A percentile compares a stretch with the other conserved stretches of the same genome.
These are phyloP conservation scores for Augiades crinisus DNA, from an alignment of 2,888 invertebrate species.

Conservation along the genomic window DNA sequence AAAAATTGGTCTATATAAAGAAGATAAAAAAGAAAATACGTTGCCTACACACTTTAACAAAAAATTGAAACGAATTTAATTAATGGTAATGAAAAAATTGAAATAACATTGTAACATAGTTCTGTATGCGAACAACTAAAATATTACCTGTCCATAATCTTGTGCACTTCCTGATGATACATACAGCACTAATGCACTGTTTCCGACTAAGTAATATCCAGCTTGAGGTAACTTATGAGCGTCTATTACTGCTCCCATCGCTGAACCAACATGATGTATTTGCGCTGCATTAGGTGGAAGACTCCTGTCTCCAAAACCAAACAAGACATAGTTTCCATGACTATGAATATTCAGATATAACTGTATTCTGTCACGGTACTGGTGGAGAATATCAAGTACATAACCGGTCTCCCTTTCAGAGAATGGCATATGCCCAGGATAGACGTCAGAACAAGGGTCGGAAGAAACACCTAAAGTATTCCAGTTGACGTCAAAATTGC, in stretches of 20 bases:
- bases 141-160: constrained; percentile 54
- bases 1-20: no score
- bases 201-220: constrained; percentile 45
- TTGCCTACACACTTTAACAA: no score
- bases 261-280: constrained; percentile 52
- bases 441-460: constrained; percentile 83
- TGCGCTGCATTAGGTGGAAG: constrained; percentile 60
- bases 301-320: constrained; percentile 84
- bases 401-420: constrained; percentile 85
- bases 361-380: constrained; percentile 67
- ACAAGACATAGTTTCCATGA: constrained; percentile 84
- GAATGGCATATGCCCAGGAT: constrained; percentile 81
- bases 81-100: no score
- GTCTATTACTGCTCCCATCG: constrained; percentile 48
- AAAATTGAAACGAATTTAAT: no score
- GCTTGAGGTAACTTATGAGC: constrained; percentile 42
- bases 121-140: constrained; percentile 2
- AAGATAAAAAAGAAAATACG: no score
- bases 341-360: constrained; percentile 89
- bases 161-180: constrained; percentile 61
- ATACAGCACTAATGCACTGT: constrained; percentile 49
- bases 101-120: no score
- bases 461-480: constrained; percentile 80
- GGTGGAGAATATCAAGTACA: constrained; percentile 78
- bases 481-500: constrained; percentile 89